Conservation (phyloP, 2,888 invertebrate species). For the Plagodis pulveraria region DNA sequence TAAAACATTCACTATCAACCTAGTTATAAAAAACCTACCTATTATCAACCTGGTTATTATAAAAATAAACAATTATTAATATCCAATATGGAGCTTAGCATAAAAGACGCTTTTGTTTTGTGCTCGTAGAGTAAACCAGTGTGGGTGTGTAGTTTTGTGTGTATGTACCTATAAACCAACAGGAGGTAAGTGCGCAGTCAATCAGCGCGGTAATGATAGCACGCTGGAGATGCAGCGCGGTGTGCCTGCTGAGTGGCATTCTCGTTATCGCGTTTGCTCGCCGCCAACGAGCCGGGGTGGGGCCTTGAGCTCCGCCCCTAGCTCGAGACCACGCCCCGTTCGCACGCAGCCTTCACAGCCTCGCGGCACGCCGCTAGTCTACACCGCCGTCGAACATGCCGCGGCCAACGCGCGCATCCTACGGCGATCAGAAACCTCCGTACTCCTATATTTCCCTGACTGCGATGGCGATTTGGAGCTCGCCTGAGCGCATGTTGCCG, state of each 20-base stretch:
- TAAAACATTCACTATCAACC: too few relatives aligned
- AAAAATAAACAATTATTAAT: too few relatives aligned
- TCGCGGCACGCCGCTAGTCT: constrained; percentile 69
- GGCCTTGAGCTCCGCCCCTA: constrained; percentile 40
- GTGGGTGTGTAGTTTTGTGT: constrained; percentile 14
- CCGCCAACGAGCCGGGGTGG: constrained; percentile 45
- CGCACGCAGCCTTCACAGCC: constrained; percentile 36
- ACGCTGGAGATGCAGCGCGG: constrained; percentile 69
- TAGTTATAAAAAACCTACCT: too few relatives aligned
- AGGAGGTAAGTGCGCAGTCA: constrained; percentile 75
- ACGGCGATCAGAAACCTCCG: constrained; percentile 90
- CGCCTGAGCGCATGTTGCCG: constrained; percentile 98
- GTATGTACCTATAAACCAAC: constrained; percentile 54
- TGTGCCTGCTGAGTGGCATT: constrained; percentile 70
- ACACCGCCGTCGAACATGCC: constrained; percentile 90
- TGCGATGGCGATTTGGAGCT: constrained; percentile 97
- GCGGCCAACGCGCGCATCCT: constrained; percentile 94
- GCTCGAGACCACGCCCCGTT: constrained; percentile 37
- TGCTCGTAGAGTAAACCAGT: constrained; percentile 14
- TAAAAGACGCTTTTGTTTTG: too few relatives aligned
- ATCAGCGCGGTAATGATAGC: constrained; percentile 78
- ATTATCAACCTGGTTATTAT: too few relatives aligned
- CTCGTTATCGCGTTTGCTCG: constrained; percentile 75
- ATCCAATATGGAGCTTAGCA: too few relatives aligned
- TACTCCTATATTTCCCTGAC: constrained; percentile 71